Base-by-base conservation (phyloP, 2,797 vertebrate genomes). In the Eurystomus glaucurus region DNA sequence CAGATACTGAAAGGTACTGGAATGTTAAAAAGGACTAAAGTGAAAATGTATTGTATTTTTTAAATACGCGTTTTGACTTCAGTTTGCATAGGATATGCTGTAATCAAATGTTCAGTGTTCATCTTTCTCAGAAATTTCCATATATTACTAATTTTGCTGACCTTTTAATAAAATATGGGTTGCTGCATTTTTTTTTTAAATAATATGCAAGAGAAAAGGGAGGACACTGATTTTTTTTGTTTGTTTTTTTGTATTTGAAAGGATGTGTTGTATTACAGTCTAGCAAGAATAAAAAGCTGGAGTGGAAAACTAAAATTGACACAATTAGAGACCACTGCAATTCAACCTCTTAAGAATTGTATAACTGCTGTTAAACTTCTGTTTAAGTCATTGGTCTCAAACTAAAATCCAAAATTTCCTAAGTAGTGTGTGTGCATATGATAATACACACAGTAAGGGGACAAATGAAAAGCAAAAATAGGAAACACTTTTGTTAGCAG, bases 361-460 rank as follows among this genome's bases (percentile, higher is more conserved):
- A 4, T 57, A 35, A 21, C 17, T 60, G 3, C 61, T 78, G 6
- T 80, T 78, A 61, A 39, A 46, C 45, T 39, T 68, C 8, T 70
- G 4, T 43, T 52, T 19, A 29, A n/a, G 10, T 87, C 4, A 16
- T 2, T 29, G 1, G 9, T 45, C 37, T 52, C 10, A 33, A 65
- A 51, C 8, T 29, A 48, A 55, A 76, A 48, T 46, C 10, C 17
- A 37, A 35, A 66, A 52, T 37, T 71, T 69, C 3, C 0, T 41
- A 50, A 54, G 15, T 23, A 31, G 33, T 72, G 71, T 75, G 10
- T 20, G 3, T 28, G 8, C 0, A 0, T 50, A 9, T 41, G 14
- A 11, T 62, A 21, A 37, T 48, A 19, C 7, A 19, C 23, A 15
- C 7, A 43, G 21, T n/a, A n/a, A 39, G 4, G 16, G 43, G 9